These are phyloP conservation scores for Pammene fasciana DNA, from an alignment of 2,888 invertebrate genomes.

Conservation along the genomic window DNA sequence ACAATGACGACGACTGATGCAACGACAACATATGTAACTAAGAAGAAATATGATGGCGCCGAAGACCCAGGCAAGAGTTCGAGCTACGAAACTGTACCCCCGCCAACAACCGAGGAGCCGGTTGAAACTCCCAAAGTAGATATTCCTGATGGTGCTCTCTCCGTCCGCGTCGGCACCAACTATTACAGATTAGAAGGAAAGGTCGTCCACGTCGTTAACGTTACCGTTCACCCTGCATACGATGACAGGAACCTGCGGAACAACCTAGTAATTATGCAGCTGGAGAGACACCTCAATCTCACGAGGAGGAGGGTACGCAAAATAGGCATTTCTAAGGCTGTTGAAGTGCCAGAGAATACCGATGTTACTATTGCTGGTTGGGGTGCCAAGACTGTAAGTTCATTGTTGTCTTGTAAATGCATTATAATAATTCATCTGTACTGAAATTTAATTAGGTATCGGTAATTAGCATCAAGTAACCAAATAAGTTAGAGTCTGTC, in stretches of 20 bases:
- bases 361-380: conserved; percentile 69
- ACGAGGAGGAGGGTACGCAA: conserved; percentile 54
- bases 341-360: conserved; percentile 52
- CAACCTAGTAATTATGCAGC: conserved; percentile 65
- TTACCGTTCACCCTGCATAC: conserved; percentile 69
- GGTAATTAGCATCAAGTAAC: too few relatives aligned
- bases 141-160: conserved; percentile 52
- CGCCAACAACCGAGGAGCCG: neutral
- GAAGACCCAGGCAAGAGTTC: neutral
- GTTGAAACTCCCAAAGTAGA: neutral
- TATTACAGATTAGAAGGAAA: conserved; percentile 64
- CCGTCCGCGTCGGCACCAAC: conserved; percentile 68
- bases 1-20: too few relatives aligned
- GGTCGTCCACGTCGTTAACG: conserved; percentile 59
- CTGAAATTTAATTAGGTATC: too few relatives aligned
- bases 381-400: conserved; percentile 67
- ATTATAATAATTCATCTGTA: too few relatives aligned
- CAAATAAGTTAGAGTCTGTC: too few relatives aligned
- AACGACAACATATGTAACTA: neutral
- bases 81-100: neutral
- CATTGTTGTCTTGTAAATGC: neutral
- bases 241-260: conserved; percentile 60
- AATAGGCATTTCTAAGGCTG: conserved; percentile 60
- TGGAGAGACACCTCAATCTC: conserved; percentile 55
- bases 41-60: neutral